Conservation (phyloP, 1,140 invertebrate species). For the Hestina assimilis region DNA sequence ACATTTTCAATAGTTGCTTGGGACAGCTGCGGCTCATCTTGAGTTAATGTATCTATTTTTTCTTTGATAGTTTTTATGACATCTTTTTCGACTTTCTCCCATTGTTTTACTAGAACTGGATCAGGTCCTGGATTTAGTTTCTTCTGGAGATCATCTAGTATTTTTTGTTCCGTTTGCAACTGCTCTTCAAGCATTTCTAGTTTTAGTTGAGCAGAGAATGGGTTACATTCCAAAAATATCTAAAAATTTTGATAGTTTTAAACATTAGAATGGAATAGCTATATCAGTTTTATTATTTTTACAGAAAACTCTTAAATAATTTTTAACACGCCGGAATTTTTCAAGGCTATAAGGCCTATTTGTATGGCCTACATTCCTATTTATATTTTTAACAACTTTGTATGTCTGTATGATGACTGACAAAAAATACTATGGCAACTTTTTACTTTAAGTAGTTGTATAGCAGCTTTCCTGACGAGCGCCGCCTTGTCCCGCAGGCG, state of each 20-base stretch:
- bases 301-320: too few relatives aligned
- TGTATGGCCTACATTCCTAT: too few relatives aligned
- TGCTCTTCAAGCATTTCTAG: conserved; percentile 79
- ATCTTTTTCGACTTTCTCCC: conserved; percentile 67
- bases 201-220: conserved; percentile 82
- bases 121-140: conserved; percentile 72
- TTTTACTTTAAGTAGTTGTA: conserved; percentile 79
- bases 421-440: too few relatives aligned
- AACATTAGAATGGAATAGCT: too few relatives aligned
- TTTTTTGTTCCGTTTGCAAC: conserved; percentile 78
- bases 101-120: conserved; percentile 59
- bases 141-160: conserved; percentile 80
- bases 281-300: too few relatives aligned
- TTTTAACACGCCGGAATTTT: too few relatives aligned
- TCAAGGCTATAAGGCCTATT: too few relatives aligned
- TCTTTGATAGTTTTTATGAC: conserved; percentile 59
- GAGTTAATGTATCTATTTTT: conserved; percentile 65
- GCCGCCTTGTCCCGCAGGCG: conserved; percentile 88
- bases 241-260: conserved; percentile 35
- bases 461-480: conserved; percentile 87
- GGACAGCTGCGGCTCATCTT: conserved; percentile 69
- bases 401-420: too few relatives aligned
- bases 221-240: conserved; percentile 87
- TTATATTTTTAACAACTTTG: too few relatives aligned
- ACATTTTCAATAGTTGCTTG: conserved; percentile 66